Evolutionary conservation across 2,888 invertebrate genomes (phyloP), one percentile per base, ranked within the genome.

Genomic region (Himalopsyche japonica): DNA sequence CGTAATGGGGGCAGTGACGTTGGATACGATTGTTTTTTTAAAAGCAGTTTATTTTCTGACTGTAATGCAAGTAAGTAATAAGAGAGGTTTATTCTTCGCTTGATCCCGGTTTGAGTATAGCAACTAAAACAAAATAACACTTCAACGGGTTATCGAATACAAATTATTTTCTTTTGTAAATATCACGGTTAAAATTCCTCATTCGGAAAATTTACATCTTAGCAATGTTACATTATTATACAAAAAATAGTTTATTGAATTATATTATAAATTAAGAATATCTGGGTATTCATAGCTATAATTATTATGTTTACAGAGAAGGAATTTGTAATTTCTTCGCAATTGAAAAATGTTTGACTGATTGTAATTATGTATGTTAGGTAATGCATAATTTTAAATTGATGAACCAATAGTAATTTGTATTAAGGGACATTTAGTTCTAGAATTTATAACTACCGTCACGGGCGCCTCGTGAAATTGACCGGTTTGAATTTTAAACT

Each of bases 161-260:
- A 84, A 79, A 81, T 15, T 43, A 82, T 70, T 78, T 78, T 43
- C 81, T 84, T 84, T 76, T 82, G 79, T 82, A 84, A 84, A 34
- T 80, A 43, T 43, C 43, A 43, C 43, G 15, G 43, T 43, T 15
- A 43, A 43, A 15, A 43, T 43, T 43, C 43, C 43, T 43, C 15
- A 43, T 43, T 43, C 3, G 43, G 43, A 43, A 43, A 37, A 43
- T 7, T 15, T 15, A 43, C 43, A 15, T 43, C 15, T 43, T 4
- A 43, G 15, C 2, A 15, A 43, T 43, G 43, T 3, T 43, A 43
- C 15, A 15, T 43, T 43, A 43, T 15, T 15, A 43, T 43, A 43
- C 43, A 43, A 43, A 43, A n/a, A 43, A 43, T 43, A 43, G 15
- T 43, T 43, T 43, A 43, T 7, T 15, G 1, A 15, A 43, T 43